Evolutionary conservation across 2,797 vertebrate genomes (phyloP), one percentile per base, ranked within the genome.

Genomic region (Pseudotriccus pelzelni): DNA sequence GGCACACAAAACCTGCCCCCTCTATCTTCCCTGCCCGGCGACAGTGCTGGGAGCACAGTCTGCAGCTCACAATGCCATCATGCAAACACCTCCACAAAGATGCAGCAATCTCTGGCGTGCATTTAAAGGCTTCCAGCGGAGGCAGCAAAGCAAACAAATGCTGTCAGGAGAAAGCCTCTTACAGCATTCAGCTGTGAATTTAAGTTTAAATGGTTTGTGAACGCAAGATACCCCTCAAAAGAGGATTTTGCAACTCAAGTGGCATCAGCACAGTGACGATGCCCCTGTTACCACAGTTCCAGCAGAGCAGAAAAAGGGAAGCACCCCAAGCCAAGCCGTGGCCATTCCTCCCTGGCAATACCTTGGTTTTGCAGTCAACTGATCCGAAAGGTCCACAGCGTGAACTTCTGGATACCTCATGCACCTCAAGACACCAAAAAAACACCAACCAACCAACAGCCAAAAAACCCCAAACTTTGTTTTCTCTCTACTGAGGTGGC

Each of bases 31-130:
- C 36, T 21, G 64, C 25, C n/a, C 23, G 17, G 20, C 3, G 37
- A 56, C n/a, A 14, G 17, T 0, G 4, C 1, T 5, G 14, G 64
- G 13, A 72, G 46, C 41, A n/a, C 28, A 28, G 64, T 14, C 2
- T 37, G 66, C 82, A 78, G 60, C 87, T 78, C 49, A 7, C 53
- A 14, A 5, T 25, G 39, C 23, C 22, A 50, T 27, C 28, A 20
- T 0, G 1, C 39, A 52, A 39, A 34, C 41, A 41, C 3, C 63
- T 36, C 23, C 44, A 32, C 13, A 39, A 21, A 39, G 14, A 24
- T 3, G 6, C 19, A 12, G 28, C 3, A 1, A 49, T 7, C 24
- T 50, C 36, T 22, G 28, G 44, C 0, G 10, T 7, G 30, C 25
- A 11, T 34, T 67, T 72, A 28, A 49, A 76, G 47, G n/a, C 30